Conservation (phyloP, 2,797 vertebrate genomes). For the Valencia hispanica region DNA sequence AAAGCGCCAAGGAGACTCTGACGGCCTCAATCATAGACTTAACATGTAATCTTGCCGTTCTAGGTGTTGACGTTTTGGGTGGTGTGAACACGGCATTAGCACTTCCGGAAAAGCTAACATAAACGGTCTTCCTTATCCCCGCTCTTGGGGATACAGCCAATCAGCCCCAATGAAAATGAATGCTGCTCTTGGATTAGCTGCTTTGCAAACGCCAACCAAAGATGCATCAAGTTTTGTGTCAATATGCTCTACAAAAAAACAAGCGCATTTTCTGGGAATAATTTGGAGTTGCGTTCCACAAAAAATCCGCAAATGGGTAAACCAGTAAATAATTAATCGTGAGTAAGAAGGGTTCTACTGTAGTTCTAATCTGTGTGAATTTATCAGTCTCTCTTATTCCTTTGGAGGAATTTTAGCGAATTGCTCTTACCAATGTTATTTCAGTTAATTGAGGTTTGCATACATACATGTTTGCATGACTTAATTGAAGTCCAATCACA, state of each 20-base stretch:
- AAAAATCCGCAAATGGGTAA: not conserved
- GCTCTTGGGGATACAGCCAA: not conserved
- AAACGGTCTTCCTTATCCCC: not conserved
- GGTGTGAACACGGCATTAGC: no score
- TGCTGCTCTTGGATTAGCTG: not conserved
- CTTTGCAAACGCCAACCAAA: not conserved
- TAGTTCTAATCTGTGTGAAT: not conserved
- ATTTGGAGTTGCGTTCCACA: not conserved
- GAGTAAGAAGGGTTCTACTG: not conserved
- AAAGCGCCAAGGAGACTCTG: no score
- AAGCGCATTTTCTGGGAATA: no score
- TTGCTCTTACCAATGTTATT: not conserved
- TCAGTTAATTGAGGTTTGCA: not conserved
- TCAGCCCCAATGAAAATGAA: not conserved
- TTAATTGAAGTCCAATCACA: no score
- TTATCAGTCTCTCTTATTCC: not conserved
- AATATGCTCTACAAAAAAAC: no score
- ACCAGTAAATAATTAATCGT: not conserved
- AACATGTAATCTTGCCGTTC: no score
- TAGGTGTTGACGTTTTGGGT: no score
- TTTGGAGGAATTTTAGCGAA: not conserved
- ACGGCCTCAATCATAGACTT: no score
- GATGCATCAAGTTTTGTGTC: no score
- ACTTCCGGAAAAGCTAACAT: not conserved
- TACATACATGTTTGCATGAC: not conserved